A percentile compares a stretch with the other conserved stretches of the same genome.
Evolutionary conservation across 2,113 vertebrate species (phyloP).

Genomic region (Pogonocichla stellata): DNA sequence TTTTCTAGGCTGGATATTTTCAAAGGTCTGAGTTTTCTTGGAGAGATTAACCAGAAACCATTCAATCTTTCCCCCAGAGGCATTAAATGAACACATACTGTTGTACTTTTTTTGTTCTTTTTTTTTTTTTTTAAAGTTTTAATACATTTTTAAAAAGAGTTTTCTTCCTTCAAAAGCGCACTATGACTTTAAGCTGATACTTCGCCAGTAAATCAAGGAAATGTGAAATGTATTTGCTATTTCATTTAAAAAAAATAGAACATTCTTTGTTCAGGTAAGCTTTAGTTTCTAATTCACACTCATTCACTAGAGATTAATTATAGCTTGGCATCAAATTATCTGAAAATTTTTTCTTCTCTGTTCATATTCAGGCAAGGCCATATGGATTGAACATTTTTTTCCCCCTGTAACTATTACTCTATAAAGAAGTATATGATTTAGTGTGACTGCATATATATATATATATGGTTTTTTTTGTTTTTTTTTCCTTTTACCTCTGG

Average conservation of each 20-base stretch:
- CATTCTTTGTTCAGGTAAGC: neutral
- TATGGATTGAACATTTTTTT: neutral
- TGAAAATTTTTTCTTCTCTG: neutral
- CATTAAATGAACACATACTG: neutral
- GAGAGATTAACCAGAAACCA: neutral
- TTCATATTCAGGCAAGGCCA: neutral
- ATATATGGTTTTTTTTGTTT: too few relatives aligned
- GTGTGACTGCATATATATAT: neutral
- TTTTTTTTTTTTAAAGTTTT: fast-evolving
- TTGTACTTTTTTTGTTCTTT: neutral
- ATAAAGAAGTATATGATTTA: neutral
- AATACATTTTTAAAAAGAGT: neutral
- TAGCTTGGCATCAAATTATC: neutral
- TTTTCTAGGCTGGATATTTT: neutral
- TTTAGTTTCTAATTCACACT: neutral
- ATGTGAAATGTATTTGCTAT: neutral
- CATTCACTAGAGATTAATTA: neutral
- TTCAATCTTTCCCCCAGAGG: neutral
- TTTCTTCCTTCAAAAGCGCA: neutral
- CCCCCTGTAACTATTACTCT: neutral
- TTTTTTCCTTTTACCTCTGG: neutral
- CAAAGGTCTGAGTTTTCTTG: neutral
- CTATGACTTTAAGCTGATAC: neutral
- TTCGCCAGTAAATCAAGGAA: neutral
- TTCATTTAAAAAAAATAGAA: neutral